Percentiles rank a stretch among this genome's conserved stretches.
Evolutionary conservation across 1,140 invertebrate species (phyloP).

Genomic region (Sminthurinus signatus): DNA sequence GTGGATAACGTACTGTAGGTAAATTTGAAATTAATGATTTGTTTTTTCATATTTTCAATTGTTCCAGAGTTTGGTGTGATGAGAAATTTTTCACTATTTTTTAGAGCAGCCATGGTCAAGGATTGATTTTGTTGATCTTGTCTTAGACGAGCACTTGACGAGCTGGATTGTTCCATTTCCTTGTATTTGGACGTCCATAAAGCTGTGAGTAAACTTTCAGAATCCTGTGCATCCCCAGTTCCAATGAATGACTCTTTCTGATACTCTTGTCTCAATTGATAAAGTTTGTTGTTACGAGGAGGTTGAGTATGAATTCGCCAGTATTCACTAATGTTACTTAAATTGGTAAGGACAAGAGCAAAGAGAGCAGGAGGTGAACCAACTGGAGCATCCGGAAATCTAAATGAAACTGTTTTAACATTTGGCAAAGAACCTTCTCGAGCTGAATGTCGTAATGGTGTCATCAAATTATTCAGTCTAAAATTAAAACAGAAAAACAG

Average conservation of each 20-base stretch:
- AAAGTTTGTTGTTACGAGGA: background rate
- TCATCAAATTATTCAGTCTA: constrained; percentile 15
- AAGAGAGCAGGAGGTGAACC: constrained; percentile 2
- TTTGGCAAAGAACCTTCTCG: constrained; percentile 6
- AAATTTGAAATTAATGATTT: constrained; percentile 13
- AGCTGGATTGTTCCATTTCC: background rate
- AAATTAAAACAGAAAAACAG: too few species aligned
- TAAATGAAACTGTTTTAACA: constrained; percentile 2
- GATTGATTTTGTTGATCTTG: background rate
- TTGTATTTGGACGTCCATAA: constrained; percentile 11
- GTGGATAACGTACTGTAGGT: background rate
- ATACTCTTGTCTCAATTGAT: background rate
- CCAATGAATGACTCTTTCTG: background rate
- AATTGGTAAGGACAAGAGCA: background rate
- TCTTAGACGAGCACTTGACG: too few species aligned
- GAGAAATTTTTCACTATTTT: constrained; percentile 1
- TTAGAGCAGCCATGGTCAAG: background rate
- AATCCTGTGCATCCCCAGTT: background rate
- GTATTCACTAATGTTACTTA: background rate
- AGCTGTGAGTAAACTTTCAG: background rate
- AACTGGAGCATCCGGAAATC: constrained; percentile 8
- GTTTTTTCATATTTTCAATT: background rate
- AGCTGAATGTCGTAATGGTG: background rate
- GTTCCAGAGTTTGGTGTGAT: background rate
- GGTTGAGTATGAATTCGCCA: constrained; percentile 8